phyloP scores from a whole-genome alignment of 64 coral and sea anemone species.

The Montipora foliosa region DNA sequence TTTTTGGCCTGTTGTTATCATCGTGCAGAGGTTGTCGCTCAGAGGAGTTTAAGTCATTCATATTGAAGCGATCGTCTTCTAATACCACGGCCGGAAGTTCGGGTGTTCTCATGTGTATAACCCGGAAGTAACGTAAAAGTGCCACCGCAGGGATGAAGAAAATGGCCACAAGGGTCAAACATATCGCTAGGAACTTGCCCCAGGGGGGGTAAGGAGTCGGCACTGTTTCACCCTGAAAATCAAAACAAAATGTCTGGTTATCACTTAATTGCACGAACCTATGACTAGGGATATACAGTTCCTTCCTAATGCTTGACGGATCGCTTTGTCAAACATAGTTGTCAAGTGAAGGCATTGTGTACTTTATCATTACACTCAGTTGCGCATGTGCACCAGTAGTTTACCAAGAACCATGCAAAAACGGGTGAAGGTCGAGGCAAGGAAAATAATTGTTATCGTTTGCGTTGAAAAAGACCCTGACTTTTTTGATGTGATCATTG shows the following conservation, averaged over 20 bases:
- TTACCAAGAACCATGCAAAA: no score
- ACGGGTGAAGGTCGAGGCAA: no score
- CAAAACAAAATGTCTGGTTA: background rate
- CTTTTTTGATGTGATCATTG: no score
- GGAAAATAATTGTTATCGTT: no score
- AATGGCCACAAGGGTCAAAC: slow-evolving; percentile 85
- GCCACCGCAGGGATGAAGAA: slow-evolving; percentile 94
- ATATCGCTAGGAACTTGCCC: slow-evolving; percentile 87
- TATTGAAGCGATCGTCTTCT: background rate
- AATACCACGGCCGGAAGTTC: slow-evolving; percentile 69
- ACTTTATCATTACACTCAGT: no score
- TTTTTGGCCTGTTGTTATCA: slow-evolving; percentile 7
- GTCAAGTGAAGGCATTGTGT: no score
- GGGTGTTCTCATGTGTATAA: slow-evolving; percentile 52
- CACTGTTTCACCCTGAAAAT: slow-evolving; percentile 51
- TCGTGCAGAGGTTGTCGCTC: slow-evolving; percentile 66
- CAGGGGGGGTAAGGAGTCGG: slow-evolving; percentile 72
- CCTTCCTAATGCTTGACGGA: no score
- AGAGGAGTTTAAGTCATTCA: slow-evolving; percentile 21
- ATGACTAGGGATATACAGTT: no score
- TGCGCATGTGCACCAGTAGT: no score
- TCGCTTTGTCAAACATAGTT: no score
- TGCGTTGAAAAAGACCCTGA: no score
- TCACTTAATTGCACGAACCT: no score
- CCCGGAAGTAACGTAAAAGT: slow-evolving; percentile 81